Evolutionary conservation across 2,113 vertebrate species (phyloP).

Genomic region (Scatophagus argus): DNA sequence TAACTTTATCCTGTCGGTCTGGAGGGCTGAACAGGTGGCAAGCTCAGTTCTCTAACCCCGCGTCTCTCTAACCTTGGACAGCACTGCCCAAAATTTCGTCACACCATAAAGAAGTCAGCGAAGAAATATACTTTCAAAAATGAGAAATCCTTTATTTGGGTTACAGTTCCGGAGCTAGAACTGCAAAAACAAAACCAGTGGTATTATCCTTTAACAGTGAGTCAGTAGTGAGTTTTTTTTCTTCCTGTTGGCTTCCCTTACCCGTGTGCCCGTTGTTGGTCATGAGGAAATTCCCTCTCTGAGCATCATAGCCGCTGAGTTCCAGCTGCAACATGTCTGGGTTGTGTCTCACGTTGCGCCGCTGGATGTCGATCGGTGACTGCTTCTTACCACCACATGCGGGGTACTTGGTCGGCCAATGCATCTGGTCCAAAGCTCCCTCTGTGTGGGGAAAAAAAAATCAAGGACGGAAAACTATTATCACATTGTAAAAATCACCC

Average conservation of each 20-base stretch:
- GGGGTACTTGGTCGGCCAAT: slow-evolving; percentile 86
- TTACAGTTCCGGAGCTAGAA: background rate
- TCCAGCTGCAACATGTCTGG: slow-evolving; percentile 78
- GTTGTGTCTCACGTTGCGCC: slow-evolving; percentile 81
- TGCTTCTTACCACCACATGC: slow-evolving; percentile 85
- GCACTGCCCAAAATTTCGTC: no score
- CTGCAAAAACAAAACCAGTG: no score
- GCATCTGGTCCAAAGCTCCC: slow-evolving; percentile 84
- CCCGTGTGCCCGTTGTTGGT: slow-evolving; percentile 93
- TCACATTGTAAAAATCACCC: background rate
- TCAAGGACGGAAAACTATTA: background rate
- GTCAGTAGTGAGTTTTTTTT: background rate
- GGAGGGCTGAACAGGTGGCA: no score
- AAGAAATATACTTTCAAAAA: background rate
- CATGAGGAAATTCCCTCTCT: slow-evolving; percentile 81
- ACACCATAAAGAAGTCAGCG: background rate
- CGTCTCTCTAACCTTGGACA: no score
- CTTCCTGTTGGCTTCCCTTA: slow-evolving; percentile 55
- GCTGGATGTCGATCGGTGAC: slow-evolving; percentile 91
- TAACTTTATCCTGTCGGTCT: no score
- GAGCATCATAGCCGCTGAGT: slow-evolving; percentile 83
- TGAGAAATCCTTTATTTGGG: background rate
- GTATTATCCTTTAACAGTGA: no score
- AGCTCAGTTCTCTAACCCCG: no score
- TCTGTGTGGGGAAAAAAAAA: slow-evolving; percentile 70